Base-by-base conservation (phyloP, 2,113 vertebrate species). In the Neomonachus schauinslandi region DNA sequence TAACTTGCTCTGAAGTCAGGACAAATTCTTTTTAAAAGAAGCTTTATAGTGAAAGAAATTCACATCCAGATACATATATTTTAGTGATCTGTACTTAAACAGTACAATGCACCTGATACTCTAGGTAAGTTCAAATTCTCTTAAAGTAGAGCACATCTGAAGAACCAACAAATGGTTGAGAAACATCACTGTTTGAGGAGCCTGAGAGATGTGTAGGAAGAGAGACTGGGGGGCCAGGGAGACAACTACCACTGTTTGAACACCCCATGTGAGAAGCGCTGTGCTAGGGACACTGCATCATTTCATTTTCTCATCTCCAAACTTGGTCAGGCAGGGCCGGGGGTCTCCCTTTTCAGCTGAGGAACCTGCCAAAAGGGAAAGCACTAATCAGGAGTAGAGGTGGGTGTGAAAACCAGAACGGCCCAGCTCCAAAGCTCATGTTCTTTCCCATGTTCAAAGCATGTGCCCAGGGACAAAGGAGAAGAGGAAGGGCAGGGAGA, bases 11-110 rank as follows among this genome's bases (percentile, higher is more conserved):
- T 88, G 63, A 63, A 67, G 10, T 69, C 72, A 22, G 15, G 39
- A 19, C 76, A n/a, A 10, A 1, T 49, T 59, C 81, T 36, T n/a
- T 88, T 89, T 14, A n/a, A 46, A 72, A 77, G 24, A 80, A 74
- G 24, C 39, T 77, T 76, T 79, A 0, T 69, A 42, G 51, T 57
- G 53, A 80, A 55, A 51, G 42, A 96, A 85, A 0, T 51, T 94
- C 36, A 76, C 2, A 77, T 55, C 28, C 85, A 81, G 26, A 84
- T 51, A 31, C 7, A 65, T 1, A 7, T 39, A 51, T 46, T 31
- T 89, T 82, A 61, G 71, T 39, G 42, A 79, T 31, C 83, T 93
- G 19, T 7, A 63, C 4, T 84, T 81, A 76, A 79, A 95, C 33
- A 94, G 12, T 15, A 16, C 22, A 69, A 71, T 26, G 21, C 22